Percentiles rank a stretch among this genome's conserved stretches.
Conservation (phyloP, 2,797 vertebrate genomes). For the Sebastes steindachneri region DNA sequence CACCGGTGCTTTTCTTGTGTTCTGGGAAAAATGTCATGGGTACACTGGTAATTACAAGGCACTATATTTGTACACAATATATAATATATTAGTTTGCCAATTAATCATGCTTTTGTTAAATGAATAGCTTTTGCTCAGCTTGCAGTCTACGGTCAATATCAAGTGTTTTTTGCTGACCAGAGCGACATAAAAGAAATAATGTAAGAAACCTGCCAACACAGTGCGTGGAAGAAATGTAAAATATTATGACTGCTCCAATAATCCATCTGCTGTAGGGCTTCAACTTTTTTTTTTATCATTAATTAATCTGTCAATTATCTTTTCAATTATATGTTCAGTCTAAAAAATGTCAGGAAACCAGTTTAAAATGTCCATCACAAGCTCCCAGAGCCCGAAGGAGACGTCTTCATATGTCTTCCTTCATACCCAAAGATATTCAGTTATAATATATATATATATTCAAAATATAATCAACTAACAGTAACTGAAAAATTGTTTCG, state of each 20-base stretch:
- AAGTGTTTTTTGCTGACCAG: neutral
- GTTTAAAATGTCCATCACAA: neutral
- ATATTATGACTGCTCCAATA: neutral
- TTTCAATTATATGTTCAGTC: neutral
- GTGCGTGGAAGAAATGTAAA: neutral
- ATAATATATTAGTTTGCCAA: neutral
- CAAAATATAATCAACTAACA: neutral
- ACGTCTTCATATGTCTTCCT: neutral
- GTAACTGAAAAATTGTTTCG: accelerated
- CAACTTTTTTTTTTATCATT: neutral
- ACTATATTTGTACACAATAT: neutral
- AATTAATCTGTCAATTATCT: neutral
- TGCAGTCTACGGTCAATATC: neutral
- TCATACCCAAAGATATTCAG: neutral
- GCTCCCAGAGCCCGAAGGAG: neutral
- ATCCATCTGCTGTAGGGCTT: neutral
- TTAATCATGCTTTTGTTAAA: neutral
- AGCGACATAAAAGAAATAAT: neutral
- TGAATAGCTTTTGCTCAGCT: neutral
- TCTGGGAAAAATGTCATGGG: neutral
- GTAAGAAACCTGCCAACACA: neutral
- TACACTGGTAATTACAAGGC: neutral
- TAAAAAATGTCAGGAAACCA: neutral
- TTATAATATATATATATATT: neutral
- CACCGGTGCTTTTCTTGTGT: neutral